Base-by-base conservation (phyloP, 2,888 invertebrate genomes). In the Callinectes sapidus region DNA sequence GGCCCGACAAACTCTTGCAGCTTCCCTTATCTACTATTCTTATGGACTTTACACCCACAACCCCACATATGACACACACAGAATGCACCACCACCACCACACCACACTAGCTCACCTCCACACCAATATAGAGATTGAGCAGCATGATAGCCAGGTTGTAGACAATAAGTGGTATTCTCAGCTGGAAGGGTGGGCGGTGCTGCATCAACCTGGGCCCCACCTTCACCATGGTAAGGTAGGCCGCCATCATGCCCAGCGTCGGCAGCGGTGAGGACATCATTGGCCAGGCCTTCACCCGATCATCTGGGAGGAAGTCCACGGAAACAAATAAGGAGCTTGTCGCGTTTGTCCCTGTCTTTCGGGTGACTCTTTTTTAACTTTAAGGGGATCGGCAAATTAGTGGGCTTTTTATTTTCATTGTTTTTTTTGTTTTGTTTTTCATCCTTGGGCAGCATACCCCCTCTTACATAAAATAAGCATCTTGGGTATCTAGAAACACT, bases 81-180 rank as follows among this genome's bases (percentile, higher is more conserved):
- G 2, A 61, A 6, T 0, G 0, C 48, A 48, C 48, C 48, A 48
- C 48, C 61, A 61, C 61, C 6, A 55, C 55, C 14, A 55, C n/a
- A n/a, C 3, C n/a, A 8, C 28, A n/a, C 8, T 13, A 16, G 18
- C 95, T 95, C 95, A 97, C 97, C 96, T 98, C 97, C 94, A 97
- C 96, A 91, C 97, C 97, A 95, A 99, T 99, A 95, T 98, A 98
- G 5, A 97, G 97, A 95, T 98, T 99, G 89, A 99, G 96, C 0
- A 96, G 96, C 3, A 98, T 98, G 97, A 98, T 97, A 0, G 97
- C 96, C 94, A 98, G 96, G 96, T 99, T 99, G 95, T 99, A 98
- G 91, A 99, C 97, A 92, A 99, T 97, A 94, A 99, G 96, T 1
- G 97, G 96, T 96, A 97, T 97, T 35, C 97, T 97, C 88, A 99